These are phyloP conservation scores for Trissolcus japonicus DNA, from an alignment of 2,888 invertebrate genomes.

Conservation along the genomic window DNA sequence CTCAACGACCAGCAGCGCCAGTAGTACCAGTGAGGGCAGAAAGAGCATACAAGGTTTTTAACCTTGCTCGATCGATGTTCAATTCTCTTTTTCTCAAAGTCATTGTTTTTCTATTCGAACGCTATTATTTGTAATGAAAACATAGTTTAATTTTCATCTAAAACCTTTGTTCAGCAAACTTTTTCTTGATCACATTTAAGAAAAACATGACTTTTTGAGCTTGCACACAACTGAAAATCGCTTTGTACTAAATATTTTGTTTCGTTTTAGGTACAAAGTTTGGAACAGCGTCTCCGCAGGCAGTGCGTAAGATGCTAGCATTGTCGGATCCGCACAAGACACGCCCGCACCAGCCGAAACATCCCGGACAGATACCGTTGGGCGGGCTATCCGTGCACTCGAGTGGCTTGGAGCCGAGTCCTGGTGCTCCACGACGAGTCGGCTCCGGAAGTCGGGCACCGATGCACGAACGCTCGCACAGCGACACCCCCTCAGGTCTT, in stretches of 20 bases:
- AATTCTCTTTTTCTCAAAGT: constrained; percentile 5
- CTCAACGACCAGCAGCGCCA: constrained; percentile 93
- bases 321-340: constrained; percentile 93
- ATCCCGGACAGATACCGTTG: constrained; percentile 81
- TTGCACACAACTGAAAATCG: too few relatives aligned
- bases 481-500: constrained; percentile 89
- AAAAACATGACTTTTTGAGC: constrained; percentile 2
- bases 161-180: neutral
- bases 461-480: constrained; percentile 92
- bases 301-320: constrained; percentile 95
- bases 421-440: constrained; percentile 78
- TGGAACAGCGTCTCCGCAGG: constrained; percentile 96
- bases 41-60: constrained; percentile 75
- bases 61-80: constrained; percentile 46
- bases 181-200: neutral
- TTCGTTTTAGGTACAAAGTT: constrained; percentile 72
- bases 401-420: constrained; percentile 78
- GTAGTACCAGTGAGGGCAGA: constrained; percentile 87
- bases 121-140: too few relatives aligned
- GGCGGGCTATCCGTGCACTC: constrained; percentile 79
- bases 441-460: constrained; percentile 79
- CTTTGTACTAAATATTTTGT: neutral
- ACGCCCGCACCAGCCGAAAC: constrained; percentile 90
- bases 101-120: neutral
- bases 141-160: too few relatives aligned